A percentile compares a stretch with the other conserved stretches of the same genome.
Conservation (phyloP, 2,797 vertebrate genomes). For the Ciconia nigra region DNA sequence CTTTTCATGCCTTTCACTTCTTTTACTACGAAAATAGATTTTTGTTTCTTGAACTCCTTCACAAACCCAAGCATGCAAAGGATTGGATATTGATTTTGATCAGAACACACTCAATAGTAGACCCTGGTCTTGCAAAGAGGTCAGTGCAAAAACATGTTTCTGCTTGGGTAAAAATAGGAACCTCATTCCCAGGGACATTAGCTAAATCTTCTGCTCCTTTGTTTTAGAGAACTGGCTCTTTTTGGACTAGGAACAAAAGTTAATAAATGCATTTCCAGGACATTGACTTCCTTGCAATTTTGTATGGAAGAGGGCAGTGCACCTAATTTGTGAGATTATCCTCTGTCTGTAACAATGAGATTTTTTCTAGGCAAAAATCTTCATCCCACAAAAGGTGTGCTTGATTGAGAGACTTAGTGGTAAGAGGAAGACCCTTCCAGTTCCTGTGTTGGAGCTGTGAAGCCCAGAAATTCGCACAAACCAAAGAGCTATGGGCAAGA, state of each 20-base stretch:
- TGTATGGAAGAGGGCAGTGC: not conserved
- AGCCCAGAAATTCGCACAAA: not conserved
- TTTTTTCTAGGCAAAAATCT: not conserved
- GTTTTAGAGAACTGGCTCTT: not conserved
- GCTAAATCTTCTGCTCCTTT: not conserved
- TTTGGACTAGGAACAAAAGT: not conserved
- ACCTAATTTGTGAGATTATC: not conserved
- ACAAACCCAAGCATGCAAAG: not conserved
- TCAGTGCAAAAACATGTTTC: not conserved
- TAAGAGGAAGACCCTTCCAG: not conserved
- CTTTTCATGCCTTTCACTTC: not conserved
- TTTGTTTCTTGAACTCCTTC: not conserved
- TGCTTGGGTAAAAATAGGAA: not conserved
- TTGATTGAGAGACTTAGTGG: not conserved
- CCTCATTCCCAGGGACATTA: not conserved
- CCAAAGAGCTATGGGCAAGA: not conserved
- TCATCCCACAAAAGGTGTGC: not conserved
- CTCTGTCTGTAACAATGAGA: not conserved
- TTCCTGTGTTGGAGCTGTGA: not conserved
- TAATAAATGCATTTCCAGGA: not conserved
- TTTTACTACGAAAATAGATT: not conserved
- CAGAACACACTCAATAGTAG: not conserved
- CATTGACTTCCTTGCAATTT: not conserved
- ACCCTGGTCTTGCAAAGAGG: not conserved
- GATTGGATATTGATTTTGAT: not conserved